Base-by-base conservation (phyloP, 2,888 invertebrate genomes). In the Orchesellides sinensis region DNA sequence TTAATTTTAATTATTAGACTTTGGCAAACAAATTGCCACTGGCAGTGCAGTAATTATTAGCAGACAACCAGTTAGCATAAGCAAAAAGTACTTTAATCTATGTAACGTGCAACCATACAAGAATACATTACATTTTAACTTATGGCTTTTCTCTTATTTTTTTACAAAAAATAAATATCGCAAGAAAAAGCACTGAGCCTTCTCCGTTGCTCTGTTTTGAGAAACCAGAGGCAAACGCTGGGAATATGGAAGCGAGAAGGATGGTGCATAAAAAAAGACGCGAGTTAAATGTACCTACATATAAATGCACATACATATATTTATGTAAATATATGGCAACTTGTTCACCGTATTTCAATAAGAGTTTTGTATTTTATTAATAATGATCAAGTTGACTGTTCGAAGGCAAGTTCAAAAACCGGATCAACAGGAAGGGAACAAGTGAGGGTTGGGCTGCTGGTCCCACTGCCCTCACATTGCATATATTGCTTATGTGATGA, bases 341-440 rank as follows among this genome's bases (percentile, higher is more conserved):
- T 40, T 65, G 65, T 23, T 65, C 63, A 63, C 61, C 29, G 49
- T 61, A 49, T 35, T 45, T 65, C 61, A 32, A 40, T 45, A 17
- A 63, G 23, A 40, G 32, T 32, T 21, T 14, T 10, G n/a, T 47
- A 17, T n/a, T 59, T 25, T 29, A 49, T 49, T 5, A 17, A 8
- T 54, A 5, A 23, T 17, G 56, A 25, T 4, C 23, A 54, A 17
- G 52, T 35, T 25, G 35, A 68, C 59, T 54, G 66, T 19, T 25
- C 47, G 21, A 54, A 70, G 66, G 52, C 81, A 81, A 81, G 81
- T 81, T 81, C 81, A 81, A 81, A 81, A 81, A 81, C 81, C 81
- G 81, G 81, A 81, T 81, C 81, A 81, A 81, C 81, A 81, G 81
- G 81, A 81, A 81, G 81, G 68, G 81, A 81, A 72, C 61, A 72